Conservation (phyloP, 2,113 vertebrate genomes). For the Pomatorhinus ruficollis region DNA sequence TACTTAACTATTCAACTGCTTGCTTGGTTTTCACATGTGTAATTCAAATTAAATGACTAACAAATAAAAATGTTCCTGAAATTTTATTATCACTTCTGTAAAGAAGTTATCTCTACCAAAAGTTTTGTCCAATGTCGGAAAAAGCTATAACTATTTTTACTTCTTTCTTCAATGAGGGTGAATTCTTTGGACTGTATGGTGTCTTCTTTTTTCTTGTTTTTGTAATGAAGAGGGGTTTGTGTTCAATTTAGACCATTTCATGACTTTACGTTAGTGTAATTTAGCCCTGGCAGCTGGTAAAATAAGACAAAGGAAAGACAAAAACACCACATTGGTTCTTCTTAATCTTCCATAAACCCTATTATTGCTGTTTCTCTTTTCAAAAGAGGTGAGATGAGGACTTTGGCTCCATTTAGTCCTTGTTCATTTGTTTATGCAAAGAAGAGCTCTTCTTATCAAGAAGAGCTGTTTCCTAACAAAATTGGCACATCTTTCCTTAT, state of each 20-base stretch:
- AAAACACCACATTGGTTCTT: neutral
- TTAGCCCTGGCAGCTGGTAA: neutral
- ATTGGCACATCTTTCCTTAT: neutral
- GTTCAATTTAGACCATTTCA: neutral
- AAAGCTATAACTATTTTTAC: neutral
- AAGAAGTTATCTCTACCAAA: neutral
- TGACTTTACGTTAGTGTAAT: neutral
- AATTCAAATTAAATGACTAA: neutral
- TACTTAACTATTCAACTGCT: neutral
- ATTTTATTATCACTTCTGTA: neutral
- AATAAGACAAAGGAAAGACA: neutral
- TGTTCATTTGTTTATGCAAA: constrained; percentile 23
- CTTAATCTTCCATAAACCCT: neutral
- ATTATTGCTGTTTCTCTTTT: neutral
- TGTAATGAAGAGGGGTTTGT: neutral
- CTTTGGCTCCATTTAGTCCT: neutral
- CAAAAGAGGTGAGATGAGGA: neutral
- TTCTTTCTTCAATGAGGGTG: neutral
- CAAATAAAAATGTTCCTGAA: neutral
- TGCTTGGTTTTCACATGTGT: neutral
- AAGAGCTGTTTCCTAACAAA: neutral
- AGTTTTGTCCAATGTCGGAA: neutral
- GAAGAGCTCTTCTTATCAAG: neutral
- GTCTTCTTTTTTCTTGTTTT: neutral
- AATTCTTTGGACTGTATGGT: neutral